Conservation (phyloP, 2,797 vertebrate genomes). For the Etheostoma nigrum region DNA sequence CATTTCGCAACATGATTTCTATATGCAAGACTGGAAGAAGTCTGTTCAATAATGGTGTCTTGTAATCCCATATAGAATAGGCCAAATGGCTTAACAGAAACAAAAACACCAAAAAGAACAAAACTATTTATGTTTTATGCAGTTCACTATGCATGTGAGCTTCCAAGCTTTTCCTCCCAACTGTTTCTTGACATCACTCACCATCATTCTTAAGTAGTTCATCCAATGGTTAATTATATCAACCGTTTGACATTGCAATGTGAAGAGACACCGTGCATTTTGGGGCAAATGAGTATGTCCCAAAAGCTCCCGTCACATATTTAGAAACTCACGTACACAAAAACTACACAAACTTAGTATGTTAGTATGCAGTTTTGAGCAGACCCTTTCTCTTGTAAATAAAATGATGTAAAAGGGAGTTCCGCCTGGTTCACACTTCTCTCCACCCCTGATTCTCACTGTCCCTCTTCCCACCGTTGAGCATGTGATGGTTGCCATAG, state of each 20-base stretch:
- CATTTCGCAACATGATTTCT: too few species aligned
- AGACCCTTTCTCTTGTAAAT: constrained; percentile 6
- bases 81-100: too few species aligned
- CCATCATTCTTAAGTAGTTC: not conserved
- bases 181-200: not conserved
- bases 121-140: not conserved
- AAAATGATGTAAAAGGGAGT: not conserved
- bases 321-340: too few species aligned
- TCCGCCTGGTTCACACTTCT: constrained; percentile 28
- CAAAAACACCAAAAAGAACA: too few species aligned
- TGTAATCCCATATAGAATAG: too few species aligned
- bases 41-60: too few species aligned
- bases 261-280: too few species aligned
- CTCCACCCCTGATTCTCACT: constrained; percentile 11
- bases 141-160: not conserved
- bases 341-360: not conserved
- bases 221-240: not conserved
- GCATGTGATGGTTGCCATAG: constrained; percentile 52
- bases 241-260: too few species aligned
- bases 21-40: too few species aligned
- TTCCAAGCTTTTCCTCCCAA: not conserved
- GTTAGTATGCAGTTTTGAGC: not conserved
- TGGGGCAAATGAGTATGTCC: too few species aligned
- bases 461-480: constrained; percentile 46
- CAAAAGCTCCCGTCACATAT: too few species aligned